Base-by-base conservation (phyloP, 2,113 vertebrate species). In the Sterrhoptilus dennistouni region DNA sequence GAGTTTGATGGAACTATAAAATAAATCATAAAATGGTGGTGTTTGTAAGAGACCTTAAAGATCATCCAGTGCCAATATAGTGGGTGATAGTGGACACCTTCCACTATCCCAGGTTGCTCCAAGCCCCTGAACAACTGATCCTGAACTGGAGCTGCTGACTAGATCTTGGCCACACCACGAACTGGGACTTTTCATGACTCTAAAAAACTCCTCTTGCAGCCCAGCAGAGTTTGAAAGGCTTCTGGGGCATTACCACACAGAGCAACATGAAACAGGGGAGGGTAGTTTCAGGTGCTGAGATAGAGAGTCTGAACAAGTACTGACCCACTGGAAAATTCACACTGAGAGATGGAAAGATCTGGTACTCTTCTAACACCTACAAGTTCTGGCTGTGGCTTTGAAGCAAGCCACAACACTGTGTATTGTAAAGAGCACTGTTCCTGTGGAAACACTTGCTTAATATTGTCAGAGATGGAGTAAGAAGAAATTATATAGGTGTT, bases 401-500 rank as follows among this genome's bases (percentile, higher is more conserved):
- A 92, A 81, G 35, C 52, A 40, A 76, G 88, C 96, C 97, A 97
- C 97, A 96, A 93, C 95, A 97, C 60, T 63, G 47, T 25, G 93
- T 95, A 78, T 60, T 94, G 95, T 85, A 36, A 74, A 95, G 94
- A 92, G 90, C 89, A 61, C 44, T 12, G 93, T 98, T 98, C 97
- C 98, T 97, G 98, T 98, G 98, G 97, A 98, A 98, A 98, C 64
- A 79, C 81, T 97, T 96, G 97, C 91, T n/a, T 92, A 85, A 90
- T 61, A 57, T 33, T 83, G 56, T 56, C 36, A 94, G 60, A 78
- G 61, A 90, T 22, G 18, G 35, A 87, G 61, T 61, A 88, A 90
- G 65, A 93, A 80, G 57, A 77, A 88, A 81, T 64, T 27, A 8
- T 53, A 50, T 7, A 60, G 56, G 33, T 61, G 45, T 35, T 65